Evolutionary conservation across 2,888 invertebrate genomes (phyloP), one percentile per base, ranked within the genome.

Genomic region (Lithophane leautieri): DNA sequence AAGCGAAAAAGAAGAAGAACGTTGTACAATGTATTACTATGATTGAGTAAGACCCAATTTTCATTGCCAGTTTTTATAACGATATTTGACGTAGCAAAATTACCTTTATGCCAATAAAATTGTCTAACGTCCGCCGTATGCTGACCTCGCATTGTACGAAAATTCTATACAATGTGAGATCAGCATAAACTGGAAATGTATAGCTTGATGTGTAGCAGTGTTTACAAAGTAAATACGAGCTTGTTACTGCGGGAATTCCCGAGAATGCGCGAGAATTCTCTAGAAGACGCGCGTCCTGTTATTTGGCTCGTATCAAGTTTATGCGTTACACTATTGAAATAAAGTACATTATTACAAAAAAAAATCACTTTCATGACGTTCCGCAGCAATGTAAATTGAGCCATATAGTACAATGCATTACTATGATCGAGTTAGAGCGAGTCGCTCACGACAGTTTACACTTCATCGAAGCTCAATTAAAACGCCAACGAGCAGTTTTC

Each of bases 371-470:
- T 11, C 9, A 52, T 22, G 22, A 0, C 9, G 22, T 52, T 3
- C 52, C 52, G 1, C 22, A 11, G 22, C 52, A 52, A 22, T 52
- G 11, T 22, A 52, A 11, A 52, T 52, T 52, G 22, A 52, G 11
- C 11, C 9, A 73, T 81, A 70, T 68, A 76, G 73, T 73, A 71
- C 63, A 82, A 86, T 79, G 71, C 81, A 76, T 84, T 83, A 83
- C 76, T 61, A 82, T 85, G 81, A 89, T 85, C 77, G 82, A 85
- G 74, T 86, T 78, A 81, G 69, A 65, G 56, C 47, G 42, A 78
- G 16, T 61, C 61, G 58, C 79, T 73, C 66, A 25, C 74, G 67
- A 76, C 78, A 68, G 71, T 82, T 78, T 77, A 74, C 81, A 79
- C 81, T 79, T 50, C 62, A 74, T 56, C 58, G 65, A 66, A 75